phyloP scores from a whole-genome alignment of 2,888 invertebrate genomes.

The Apamea epomidion region DNA sequence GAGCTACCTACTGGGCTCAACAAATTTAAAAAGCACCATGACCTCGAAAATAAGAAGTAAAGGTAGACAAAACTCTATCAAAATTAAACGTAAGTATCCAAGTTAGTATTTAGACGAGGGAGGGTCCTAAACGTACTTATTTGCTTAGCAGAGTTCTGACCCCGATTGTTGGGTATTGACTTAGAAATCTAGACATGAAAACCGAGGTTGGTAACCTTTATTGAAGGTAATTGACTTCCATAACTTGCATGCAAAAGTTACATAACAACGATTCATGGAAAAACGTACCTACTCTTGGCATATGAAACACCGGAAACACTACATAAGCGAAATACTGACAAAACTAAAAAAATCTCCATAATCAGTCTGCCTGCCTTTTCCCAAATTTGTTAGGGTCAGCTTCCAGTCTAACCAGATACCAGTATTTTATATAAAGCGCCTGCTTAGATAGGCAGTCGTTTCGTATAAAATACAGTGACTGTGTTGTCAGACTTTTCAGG shows the following conservation, averaged over 20 bases:
- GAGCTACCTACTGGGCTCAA: too few relatives aligned
- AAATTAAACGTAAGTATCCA: not conserved
- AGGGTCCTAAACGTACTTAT: not conserved
- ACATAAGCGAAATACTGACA: not conserved
- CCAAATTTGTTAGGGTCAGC: not conserved
- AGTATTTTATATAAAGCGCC: not conserved
- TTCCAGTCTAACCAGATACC: not conserved
- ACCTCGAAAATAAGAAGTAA: too few relatives aligned
- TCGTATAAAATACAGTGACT: too few relatives aligned
- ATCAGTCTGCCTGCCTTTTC: not conserved
- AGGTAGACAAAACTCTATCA: not conserved
- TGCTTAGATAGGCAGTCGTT: too few relatives aligned
- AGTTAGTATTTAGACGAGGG: not conserved
- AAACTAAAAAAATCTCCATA: not conserved
- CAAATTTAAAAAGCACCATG: too few relatives aligned
- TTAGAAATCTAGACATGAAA: constrained; percentile 15
- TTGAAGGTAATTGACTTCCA: constrained; percentile 34
- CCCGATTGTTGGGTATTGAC: constrained; percentile 10
- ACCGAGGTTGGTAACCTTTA: constrained; percentile 40
- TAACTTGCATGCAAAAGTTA: constrained; percentile 16
- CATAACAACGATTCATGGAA: constrained; percentile 5
- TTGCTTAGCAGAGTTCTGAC: not conserved
- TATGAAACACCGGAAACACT: not conserved
- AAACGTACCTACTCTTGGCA: not conserved
- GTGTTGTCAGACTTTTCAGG: not conserved